Conservation (phyloP, 2,113 vertebrate species). For the Pelecanus crispus region DNA sequence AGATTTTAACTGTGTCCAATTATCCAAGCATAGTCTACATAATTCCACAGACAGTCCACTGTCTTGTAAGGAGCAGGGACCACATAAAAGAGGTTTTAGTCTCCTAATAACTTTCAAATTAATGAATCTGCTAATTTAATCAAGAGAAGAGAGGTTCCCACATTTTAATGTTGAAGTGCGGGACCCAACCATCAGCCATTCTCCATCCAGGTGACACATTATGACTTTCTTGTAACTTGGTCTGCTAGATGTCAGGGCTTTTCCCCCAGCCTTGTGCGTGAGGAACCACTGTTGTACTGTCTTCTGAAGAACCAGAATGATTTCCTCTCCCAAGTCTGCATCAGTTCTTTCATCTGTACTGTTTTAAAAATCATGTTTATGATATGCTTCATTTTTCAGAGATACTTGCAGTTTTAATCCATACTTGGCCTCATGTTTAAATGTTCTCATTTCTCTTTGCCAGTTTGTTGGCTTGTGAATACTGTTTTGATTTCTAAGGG, state of each 20-base stretch:
- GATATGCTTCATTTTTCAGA: not conserved
- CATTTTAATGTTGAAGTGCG: not conserved
- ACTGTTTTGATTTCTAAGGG: not conserved
- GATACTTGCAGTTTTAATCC: not conserved
- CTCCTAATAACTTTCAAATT: not conserved
- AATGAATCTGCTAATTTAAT: not conserved
- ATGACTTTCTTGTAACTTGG: not conserved
- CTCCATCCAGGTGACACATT: not conserved
- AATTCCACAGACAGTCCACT: not conserved
- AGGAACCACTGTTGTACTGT: not conserved
- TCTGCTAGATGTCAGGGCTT: not conserved
- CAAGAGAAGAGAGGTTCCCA: not conserved
- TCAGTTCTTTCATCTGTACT: not conserved
- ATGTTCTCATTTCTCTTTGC: not conserved
- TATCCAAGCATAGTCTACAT: rapidly evolving
- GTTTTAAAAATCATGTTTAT: not conserved
- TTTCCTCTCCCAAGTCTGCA: not conserved
- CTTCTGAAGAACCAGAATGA: not conserved
- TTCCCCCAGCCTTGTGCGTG: not conserved
- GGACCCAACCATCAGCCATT: not conserved
- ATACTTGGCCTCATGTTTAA: not conserved
- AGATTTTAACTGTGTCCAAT: not conserved
- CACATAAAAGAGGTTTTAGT: not conserved
- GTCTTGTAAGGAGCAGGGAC: not conserved
- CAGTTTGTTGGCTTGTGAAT: not conserved